Percentiles rank a stretch among this genome's conserved stretches.
These are phyloP conservation scores for Diadumene lineata DNA, from an alignment of 92 coral and sea anemone species.

Conservation along the genomic window DNA sequence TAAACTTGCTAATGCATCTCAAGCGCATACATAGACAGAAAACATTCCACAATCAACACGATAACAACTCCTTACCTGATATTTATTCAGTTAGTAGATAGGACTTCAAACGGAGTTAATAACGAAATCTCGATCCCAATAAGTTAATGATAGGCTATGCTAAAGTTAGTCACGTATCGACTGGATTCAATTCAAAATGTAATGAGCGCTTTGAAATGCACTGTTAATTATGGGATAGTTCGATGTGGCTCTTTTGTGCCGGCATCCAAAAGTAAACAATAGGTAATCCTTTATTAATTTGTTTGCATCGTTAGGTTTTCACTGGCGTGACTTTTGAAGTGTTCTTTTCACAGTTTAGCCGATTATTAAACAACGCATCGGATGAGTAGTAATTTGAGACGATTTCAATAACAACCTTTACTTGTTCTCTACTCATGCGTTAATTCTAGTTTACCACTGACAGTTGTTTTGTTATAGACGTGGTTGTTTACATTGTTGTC, in stretches of 20 bases:
- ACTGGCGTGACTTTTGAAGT: slow-evolving; percentile 15
- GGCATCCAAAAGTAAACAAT: slow-evolving; percentile 29
- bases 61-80: neutral
- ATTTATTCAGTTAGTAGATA: neutral
- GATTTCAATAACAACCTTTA: neutral
- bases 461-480: too few species aligned
- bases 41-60: slow-evolving; percentile 31
- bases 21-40: too few species aligned
- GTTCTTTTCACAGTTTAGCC: neutral
- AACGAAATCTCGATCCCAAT: neutral
- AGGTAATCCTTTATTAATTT: slow-evolving; percentile 21
- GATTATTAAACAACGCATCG: neutral
- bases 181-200: slow-evolving; percentile 1
- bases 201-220: slow-evolving; percentile 1
- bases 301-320: neutral
- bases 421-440: neutral
- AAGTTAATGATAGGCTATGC: neutral
- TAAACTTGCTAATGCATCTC: too few species aligned
- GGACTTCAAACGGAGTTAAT: neutral
- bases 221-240: slow-evolving; percentile 28
- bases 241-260: neutral
- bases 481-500: neutral
- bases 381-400: neutral
- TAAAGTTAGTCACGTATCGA: neutral
- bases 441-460: neutral